Evolutionary conservation across 1,140 invertebrate genomes (phyloP).

Genomic region (Caenorhabditis briggsae): DNA sequence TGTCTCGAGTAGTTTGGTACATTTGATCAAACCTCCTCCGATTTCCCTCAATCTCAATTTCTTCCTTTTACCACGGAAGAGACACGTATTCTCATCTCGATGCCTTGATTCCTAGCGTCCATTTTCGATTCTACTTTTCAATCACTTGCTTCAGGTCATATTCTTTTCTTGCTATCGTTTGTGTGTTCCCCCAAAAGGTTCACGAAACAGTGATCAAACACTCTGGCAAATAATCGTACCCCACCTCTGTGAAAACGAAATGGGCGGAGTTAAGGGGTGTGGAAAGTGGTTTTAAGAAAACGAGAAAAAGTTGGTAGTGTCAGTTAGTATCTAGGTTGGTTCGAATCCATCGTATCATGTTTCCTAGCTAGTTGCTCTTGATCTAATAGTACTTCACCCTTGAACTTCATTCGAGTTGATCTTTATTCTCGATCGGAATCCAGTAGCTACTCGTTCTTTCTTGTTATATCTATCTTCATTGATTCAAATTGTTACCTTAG

Average conservation of each 20-base stretch:
- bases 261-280: constrained; percentile 21
- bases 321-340: constrained; percentile 22
- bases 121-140: constrained; percentile 12
- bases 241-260: neutral
- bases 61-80: constrained; percentile 16
- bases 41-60: constrained; percentile 16
- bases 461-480: neutral
- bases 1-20: constrained; percentile 52
- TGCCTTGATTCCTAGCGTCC: neutral
- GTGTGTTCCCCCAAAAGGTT: constrained; percentile 25
- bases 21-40: constrained; percentile 50
- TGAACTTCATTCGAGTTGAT: neutral
- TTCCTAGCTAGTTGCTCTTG: constrained; percentile 12
- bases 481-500: neutral
- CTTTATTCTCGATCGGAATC: neutral
- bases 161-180: neutral
- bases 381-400: neutral
- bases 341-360: neutral
- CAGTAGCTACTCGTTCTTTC: neutral
- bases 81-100: constrained; percentile 36
- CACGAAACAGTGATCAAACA: constrained; percentile 24
- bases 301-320: neutral
- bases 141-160: constrained; percentile 1
- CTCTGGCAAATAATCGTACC: constrained; percentile 7
- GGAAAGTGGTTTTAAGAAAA: neutral